Evolutionary conservation across 2,888 invertebrate genomes (phyloP), one percentile per base, ranked within the genome.

Genomic region (Exephanes ischioxanthus): DNA sequence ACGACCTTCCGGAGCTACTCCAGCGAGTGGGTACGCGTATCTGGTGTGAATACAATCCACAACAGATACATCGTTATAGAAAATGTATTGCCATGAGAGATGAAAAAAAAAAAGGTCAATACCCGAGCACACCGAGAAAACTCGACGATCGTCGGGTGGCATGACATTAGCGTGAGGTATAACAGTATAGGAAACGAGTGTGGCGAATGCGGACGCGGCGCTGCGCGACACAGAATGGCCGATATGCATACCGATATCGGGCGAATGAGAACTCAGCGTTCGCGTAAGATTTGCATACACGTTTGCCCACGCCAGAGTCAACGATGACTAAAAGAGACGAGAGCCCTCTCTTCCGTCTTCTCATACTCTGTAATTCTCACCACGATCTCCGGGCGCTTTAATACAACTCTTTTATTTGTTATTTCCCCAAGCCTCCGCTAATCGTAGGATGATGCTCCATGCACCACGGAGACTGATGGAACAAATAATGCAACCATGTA

Each of bases 271-370:
- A 80, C 71, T 86, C 81, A 76, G 19, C 71, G 30, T 45, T 78
- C 61, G 75, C 55, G 67, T 61, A 63, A 67, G 67, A 89, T 88
- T 88, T 80, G 78, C 88, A 89, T 87, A 89, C 87, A 78, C 70
- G 88, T 85, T 87, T 86, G 88, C 88, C 88, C 87, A 88, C 88
- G 87, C 88, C 5, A 33, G 61, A 61, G 63, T 81, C 85, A 73
- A 61, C 68, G 63, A 71, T 53, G 63, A 68, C 73, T 63, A 26
- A 73, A 73, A 68, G 70, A 67, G 41, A 73, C 61, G 16, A 53
- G 30, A 22, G 41, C 55, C 51, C 48, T 70, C 53, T 73, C 53
- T 70, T 80, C 67, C 73, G 41, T 41, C 68, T 26, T 73, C 70
- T 53, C 51, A 5, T 7, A 30, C 30, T 61, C 30, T 61, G 16